Percentiles rank a stretch among this genome's conserved stretches.
These are phyloP conservation scores for Valencia hispanica DNA, from an alignment of 2,797 vertebrate species.

Conservation along the genomic window DNA sequence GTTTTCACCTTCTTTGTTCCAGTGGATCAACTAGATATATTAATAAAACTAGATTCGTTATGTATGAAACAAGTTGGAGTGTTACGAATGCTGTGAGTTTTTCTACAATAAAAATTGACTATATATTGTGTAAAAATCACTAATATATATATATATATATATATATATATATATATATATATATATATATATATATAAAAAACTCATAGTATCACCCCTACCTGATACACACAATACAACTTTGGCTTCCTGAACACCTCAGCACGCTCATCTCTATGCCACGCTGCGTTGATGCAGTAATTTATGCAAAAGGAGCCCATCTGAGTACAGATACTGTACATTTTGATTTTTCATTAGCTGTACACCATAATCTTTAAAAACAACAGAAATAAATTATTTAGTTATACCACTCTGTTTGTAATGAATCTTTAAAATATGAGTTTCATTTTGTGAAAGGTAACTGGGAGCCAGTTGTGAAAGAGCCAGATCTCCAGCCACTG, in stretches of 20 bases:
- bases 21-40: no score
- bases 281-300: neutral
- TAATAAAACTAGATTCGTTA: no score
- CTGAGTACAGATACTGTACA: neutral
- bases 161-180: no score
- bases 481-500: neutral
- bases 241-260: neutral
- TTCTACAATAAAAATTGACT: no score
- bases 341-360: neutral
- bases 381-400: neutral
- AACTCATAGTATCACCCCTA: no score
- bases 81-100: no score
- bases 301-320: neutral
- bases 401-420: neutral
- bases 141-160: no score
- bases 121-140: no score
- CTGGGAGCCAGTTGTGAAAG: neutral
- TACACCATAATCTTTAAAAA: neutral
- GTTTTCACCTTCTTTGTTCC: no score
- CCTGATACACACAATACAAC: neutral
- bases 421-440: neutral
- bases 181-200: no score
- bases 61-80: no score
- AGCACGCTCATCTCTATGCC: neutral
- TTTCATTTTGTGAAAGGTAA: neutral